Base-by-base conservation (phyloP, 2,113 vertebrate genomes). In the Sakesphorus luctuosus region DNA sequence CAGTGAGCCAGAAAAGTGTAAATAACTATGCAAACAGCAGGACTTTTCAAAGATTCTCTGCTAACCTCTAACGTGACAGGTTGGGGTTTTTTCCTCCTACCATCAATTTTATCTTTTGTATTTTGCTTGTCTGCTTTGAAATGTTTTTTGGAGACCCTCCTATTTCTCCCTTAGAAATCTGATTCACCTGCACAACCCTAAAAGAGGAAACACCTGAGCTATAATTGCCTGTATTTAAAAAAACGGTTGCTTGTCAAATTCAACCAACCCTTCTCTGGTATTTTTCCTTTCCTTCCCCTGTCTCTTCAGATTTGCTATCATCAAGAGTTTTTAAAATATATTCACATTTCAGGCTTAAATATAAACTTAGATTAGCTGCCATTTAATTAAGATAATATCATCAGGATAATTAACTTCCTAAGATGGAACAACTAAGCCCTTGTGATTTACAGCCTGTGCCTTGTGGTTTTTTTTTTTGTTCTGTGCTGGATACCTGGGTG, bases 201-300 rank as follows among this genome's bases (percentile, higher is more conserved):
- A 96, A 96, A 92, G 97, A 97, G 93, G 96, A 84, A 87, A 56
- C 25, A 91, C 81, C 82, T 92, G 78, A 93, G 74, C 85, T 95
- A 2, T 28, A 73, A 38, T 50, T 87, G 74, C 17, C 56, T 53
- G 20, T 59, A 86, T 94, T 97, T 77, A 95, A 84, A 97, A 98
- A 96, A 87, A 89, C 8, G 19, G 43, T 89, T 97, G 88, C 91
- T 97, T 96, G 84, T 95, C 82, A 86, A 95, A 80, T 95, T 97
- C 89, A 93, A 58, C 84, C 55, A 94, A 71, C 66, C 71, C 79
- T 89, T 7, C 89, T 97, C 94, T 97, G 94, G 83, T 96, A 84
- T 96, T 93, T 98, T 97, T 98, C 95, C 96, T 96, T 97, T 97
- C 96, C 96, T 97, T 97, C 90, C 83, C 96, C 84, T 95, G 86